phyloP scores from a whole-genome alignment of 2,797 vertebrate species.

The Mastacembelus armatus region DNA sequence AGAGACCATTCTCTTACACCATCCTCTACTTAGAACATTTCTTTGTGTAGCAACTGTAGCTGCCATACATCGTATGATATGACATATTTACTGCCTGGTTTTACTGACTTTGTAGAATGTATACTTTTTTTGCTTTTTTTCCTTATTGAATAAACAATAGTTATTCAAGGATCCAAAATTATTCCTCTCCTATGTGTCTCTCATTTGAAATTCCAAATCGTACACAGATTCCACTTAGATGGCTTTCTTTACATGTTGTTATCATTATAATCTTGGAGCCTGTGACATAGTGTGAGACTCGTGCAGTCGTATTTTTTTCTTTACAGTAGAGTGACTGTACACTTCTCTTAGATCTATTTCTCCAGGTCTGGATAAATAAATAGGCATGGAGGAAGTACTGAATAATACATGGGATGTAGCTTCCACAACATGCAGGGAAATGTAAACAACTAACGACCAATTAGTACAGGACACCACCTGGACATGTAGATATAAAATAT shows the following conservation, averaged over 20 bases:
- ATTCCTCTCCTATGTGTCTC: not conserved
- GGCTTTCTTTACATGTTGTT: not conserved
- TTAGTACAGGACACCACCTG: constrained; percentile 36
- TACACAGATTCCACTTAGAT: not conserved
- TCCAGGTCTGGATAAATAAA: constrained; percentile 43
- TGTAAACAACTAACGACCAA: constrained; percentile 49
- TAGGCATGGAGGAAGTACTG: constrained; percentile 41
- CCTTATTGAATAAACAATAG: not conserved
- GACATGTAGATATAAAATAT: too few species aligned
- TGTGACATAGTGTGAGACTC: not conserved
- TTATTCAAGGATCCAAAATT: not conserved
- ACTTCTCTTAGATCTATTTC: constrained; percentile 31
- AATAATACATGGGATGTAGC: constrained; percentile 65
- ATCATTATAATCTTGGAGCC: not conserved
- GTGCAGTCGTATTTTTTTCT: not conserved
- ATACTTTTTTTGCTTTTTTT: not conserved
- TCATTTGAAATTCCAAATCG: not conserved
- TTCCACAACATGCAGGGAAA: constrained; percentile 48
- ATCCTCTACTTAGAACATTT: not conserved
- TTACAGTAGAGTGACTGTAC: not conserved
- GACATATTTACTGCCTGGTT: not conserved
- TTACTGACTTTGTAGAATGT: too few species aligned
- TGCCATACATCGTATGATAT: not conserved
- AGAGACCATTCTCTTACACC: not conserved
- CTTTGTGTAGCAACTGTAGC: not conserved